phyloP scores from a whole-genome alignment of 2,888 invertebrate species.

The Lasioglossum vierecki region DNA sequence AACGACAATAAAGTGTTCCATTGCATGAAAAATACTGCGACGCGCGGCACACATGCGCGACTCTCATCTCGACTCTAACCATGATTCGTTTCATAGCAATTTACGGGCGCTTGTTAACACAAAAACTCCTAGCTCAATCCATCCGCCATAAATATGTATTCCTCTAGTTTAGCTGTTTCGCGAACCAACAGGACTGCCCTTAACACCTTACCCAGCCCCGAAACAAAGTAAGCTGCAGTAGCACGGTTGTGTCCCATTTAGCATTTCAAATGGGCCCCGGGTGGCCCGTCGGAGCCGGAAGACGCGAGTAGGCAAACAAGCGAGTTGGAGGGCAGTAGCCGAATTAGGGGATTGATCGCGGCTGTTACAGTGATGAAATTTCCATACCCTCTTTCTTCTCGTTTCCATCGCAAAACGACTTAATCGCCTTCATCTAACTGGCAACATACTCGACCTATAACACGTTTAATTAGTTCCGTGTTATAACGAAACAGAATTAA shows the following conservation, averaged over 20 bases:
- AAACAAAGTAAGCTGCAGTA: neutral
- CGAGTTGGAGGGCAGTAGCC: no score
- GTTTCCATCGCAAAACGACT: no score
- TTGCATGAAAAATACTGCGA: no score
- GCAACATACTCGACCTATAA: no score
- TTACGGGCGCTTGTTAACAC: neutral
- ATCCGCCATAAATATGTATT: constrained; percentile 4
- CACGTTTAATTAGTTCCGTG: no score
- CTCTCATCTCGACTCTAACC: no score
- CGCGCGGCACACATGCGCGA: no score
- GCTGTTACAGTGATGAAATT: neutral
- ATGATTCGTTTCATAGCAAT: neutral
- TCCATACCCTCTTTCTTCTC: neutral
- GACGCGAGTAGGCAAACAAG: neutral
- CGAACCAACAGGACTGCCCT: no score
- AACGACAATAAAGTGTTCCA: no score
- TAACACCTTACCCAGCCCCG: neutral
- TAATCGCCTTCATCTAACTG: no score
- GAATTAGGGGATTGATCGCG: constrained; percentile 39
- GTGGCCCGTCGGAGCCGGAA: neutral
- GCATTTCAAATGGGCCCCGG: neutral
- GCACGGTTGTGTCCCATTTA: neutral
- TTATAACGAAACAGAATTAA: no score
- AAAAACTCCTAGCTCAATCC: neutral
- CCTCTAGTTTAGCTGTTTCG: neutral